Percentiles rank a stretch among this genome's conserved stretches.
Evolutionary conservation across 2,888 invertebrate genomes (phyloP).

Genomic region (Dorcus hopei): DNA sequence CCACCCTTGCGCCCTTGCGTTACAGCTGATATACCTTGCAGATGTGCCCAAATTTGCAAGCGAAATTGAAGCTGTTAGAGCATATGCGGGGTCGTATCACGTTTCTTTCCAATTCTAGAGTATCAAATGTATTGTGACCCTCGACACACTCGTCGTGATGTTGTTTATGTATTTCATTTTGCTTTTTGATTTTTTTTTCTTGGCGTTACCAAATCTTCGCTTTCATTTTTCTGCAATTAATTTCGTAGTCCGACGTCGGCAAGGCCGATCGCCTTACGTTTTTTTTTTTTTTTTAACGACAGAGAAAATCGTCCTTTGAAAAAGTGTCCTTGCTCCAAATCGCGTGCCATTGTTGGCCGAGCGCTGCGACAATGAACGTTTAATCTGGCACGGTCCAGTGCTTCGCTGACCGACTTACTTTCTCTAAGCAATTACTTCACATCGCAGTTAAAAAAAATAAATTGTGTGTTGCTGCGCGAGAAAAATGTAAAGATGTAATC

Average conservation of each 20-base stretch:
- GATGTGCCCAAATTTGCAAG: conserved; percentile 27
- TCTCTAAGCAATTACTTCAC: not conserved
- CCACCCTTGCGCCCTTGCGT: too few species aligned
- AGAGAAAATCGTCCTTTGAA: not conserved
- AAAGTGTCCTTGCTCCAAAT: conserved; percentile 8
- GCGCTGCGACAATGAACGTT: conserved; percentile 7
- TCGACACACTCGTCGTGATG: too few species aligned
- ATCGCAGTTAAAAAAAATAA: too few species aligned
- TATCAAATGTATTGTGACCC: conserved; percentile 22
- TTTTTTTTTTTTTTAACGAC: not conserved
- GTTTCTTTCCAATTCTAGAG: conserved; percentile 21
- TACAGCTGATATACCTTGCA: conserved; percentile 24
- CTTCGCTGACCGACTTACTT: conserved; percentile 11
- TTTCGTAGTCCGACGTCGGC: too few species aligned
- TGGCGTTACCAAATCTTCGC: too few species aligned
- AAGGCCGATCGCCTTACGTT: not conserved
- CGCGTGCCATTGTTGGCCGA: conserved; percentile 5
- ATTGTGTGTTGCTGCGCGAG: too few species aligned
- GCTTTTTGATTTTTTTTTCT: too few species aligned
- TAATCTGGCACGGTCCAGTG: not conserved
- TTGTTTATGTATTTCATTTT: too few species aligned
- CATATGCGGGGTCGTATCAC: conserved; percentile 30
- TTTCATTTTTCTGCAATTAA: too few species aligned
- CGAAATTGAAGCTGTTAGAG: conserved; percentile 29
- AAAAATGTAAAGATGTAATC: too few species aligned